Percentiles rank a stretch among this genome's conserved stretches.
These are phyloP conservation scores for Leucosticte australis DNA, from an alignment of 2,113 vertebrate genomes.

Conservation along the genomic window DNA sequence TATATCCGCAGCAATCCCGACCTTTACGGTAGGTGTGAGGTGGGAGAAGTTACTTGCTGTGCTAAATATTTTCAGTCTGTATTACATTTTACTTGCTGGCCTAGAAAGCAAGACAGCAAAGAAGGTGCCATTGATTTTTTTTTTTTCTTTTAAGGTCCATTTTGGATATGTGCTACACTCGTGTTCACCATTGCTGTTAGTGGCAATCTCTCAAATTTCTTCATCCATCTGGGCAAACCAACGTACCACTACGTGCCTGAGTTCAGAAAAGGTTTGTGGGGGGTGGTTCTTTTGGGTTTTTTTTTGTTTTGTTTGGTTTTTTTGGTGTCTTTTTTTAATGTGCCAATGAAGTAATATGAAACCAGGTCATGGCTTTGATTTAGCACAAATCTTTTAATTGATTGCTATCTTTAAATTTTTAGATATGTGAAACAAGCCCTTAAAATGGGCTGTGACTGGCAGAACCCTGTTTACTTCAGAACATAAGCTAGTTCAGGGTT, in stretches of 20 bases:
- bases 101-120: background rate
- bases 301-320: too few species aligned
- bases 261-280: slow-evolving; percentile 87
- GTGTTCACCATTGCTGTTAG: slow-evolving; percentile 95
- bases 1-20: slow-evolving; percentile 92
- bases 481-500: background rate
- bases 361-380: background rate
- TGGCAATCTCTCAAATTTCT: slow-evolving; percentile 93
- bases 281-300: too few species aligned
- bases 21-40: slow-evolving; percentile 85
- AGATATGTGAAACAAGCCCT: background rate
- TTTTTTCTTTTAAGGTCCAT: slow-evolving; percentile 82
- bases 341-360: background rate
- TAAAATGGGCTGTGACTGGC: background rate
- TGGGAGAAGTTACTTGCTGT: background rate
- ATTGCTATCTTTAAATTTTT: background rate
- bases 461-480: background rate
- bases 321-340: background rate
- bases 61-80: background rate
- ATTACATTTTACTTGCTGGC: background rate
- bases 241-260: slow-evolving; percentile 88
- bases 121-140: background rate
- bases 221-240: slow-evolving; percentile 79
- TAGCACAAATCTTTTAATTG: background rate
- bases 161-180: slow-evolving; percentile 97